Conservation (phyloP, 2,888 invertebrate genomes). For the Pyrrhosoma nymphula region DNA sequence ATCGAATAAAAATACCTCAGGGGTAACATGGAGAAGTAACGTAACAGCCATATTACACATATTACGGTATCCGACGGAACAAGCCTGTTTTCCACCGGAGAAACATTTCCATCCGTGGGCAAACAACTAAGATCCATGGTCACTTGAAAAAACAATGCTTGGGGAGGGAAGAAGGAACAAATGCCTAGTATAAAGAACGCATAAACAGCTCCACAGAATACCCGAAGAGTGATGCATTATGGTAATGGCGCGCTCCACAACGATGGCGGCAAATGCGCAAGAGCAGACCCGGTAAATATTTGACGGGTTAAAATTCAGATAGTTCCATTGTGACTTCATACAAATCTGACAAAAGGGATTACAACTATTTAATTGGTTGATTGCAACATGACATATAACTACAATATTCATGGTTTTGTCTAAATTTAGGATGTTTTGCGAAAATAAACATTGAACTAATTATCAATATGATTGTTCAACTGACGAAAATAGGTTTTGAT, state of each 20-base stretch:
- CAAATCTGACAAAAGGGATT: no score
- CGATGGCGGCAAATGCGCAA: not conserved
- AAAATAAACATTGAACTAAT: no score
- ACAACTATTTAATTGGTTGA: no score
- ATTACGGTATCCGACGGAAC: not conserved
- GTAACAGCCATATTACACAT: not conserved
- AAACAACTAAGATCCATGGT: not conserved
- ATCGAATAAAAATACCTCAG: not conserved
- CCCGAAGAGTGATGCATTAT: not conserved
- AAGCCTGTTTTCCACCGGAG: not conserved
- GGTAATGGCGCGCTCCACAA: not conserved
- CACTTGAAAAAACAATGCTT: not conserved
- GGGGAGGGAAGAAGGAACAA: not conserved
- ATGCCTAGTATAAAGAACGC: not conserved
- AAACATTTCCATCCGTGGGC: not conserved
- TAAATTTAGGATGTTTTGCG: no score
- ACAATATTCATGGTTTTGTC: no score
- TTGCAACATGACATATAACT: no score
- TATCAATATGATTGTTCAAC: no score
- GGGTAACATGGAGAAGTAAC: not conserved
- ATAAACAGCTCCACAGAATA: not conserved
- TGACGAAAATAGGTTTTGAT: no score
- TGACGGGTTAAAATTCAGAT: not conserved
- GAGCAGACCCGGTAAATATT: not conserved
- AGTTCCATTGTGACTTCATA: no score